Evolutionary conservation across 2,113 vertebrate genomes (phyloP).

Genomic region (Calyptomena viridis): DNA sequence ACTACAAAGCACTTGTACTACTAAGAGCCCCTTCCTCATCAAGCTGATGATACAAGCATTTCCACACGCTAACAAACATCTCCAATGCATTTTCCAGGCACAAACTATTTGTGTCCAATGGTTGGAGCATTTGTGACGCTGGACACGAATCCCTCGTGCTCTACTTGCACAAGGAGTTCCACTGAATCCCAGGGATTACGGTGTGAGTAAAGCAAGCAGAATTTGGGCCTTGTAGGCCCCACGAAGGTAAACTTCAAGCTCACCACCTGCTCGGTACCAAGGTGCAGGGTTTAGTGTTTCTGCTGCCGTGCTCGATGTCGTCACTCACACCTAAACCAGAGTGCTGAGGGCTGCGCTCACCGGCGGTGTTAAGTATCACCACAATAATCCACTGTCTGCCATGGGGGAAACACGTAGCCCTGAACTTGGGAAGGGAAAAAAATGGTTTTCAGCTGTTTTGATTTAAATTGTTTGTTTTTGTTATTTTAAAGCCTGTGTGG

Average conservation of each 20-base stretch:
- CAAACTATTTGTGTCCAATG: not conserved
- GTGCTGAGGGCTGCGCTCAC: accelerated
- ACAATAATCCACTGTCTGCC: conserved; percentile 27
- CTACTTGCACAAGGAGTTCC: not conserved
- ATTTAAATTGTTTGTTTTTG: conserved; percentile 45
- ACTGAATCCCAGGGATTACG: not conserved
- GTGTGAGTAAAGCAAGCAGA: not conserved
- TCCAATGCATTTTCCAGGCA: not conserved
- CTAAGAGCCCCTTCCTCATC: not conserved
- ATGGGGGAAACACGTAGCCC: not conserved
- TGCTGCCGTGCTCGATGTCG: not conserved
- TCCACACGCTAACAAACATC: not conserved
- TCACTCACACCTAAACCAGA: conserved; percentile 33
- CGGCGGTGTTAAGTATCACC: not conserved
- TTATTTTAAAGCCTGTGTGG: conserved; percentile 39
- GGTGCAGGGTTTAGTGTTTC: not conserved
- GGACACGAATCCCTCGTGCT: not conserved
- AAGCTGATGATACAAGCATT: not conserved
- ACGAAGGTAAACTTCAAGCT: not conserved
- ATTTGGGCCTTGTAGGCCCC: not conserved
- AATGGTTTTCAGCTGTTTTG: conserved; percentile 50
- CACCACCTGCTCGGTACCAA: not conserved
- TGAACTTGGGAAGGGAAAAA: not conserved
- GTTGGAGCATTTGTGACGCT: not conserved
- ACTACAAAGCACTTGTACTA: not conserved